Evolutionary conservation across 2,888 invertebrate species (phyloP), one percentile per base, ranked within the genome.

Genomic region (Drosophila siamana): DNA sequence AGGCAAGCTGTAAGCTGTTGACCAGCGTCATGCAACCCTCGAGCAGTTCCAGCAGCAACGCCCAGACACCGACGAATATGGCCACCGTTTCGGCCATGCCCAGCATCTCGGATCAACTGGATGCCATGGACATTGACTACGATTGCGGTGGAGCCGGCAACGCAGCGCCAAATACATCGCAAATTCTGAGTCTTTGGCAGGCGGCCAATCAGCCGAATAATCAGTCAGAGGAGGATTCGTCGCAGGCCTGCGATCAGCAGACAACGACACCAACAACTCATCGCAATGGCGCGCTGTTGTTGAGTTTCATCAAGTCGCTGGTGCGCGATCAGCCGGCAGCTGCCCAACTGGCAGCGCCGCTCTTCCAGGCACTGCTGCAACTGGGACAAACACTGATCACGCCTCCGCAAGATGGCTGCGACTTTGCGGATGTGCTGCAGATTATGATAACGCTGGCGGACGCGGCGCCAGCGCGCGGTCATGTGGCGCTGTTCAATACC

Each of bases 381-480:
- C 93, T 96, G 78, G 96, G 95, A 0, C 94, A 94, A 43, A 94
- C 95, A 28, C 93, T 96, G 62, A 92, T 96, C 15, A 94, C 94
- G 1, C 94, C 95, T 0, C 91, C 94, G 0, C 93, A 94, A 46
- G 95, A 96, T 88, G 95, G 95, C 0, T 93, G 93, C n/a, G 95
- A 95, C n/a, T 96, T 97, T 89, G 94, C 95, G 0, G 96, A 96
- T 86, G 92, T 97, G 6, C 94, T 97, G 93, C 91, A 91, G 66
- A 95, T 96, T 4, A 96, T 97, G 96, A 95, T 95, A 1, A 96
- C 95, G 48, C 91, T 98, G 74, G 98, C 98, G 0, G 97, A 97
- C 91, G 96, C 97, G 16, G 96, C 97, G 16, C 94, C 95, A 4
- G 91, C 89, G 2, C 86, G 94, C 46, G 97, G 98, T 0, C 98